Conservation (phyloP, 2,888 invertebrate genomes). For the Ophioninae sp. region DNA sequence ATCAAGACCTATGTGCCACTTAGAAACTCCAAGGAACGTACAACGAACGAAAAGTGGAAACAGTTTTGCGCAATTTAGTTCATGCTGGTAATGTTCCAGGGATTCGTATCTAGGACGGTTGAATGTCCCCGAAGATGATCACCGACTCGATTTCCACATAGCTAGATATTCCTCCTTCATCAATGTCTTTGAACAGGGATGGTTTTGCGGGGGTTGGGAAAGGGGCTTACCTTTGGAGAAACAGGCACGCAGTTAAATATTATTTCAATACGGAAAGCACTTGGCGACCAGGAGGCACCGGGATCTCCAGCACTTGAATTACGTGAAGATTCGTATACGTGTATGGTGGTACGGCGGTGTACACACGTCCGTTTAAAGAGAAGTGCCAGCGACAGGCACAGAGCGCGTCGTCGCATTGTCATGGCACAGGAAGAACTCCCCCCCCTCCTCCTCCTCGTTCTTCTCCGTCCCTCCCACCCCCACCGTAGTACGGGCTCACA, state of each 20-base stretch:
- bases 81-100: not conserved
- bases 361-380: slow-evolving; percentile 21
- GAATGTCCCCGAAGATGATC: not conserved
- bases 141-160: slow-evolving; percentile 4
- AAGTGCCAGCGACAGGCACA: slow-evolving; percentile 59
- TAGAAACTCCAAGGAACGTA: too few species aligned
- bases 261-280: slow-evolving; percentile 37
- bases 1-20: too few species aligned
- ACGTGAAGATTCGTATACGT: not conserved
- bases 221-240: too few species aligned
- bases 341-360: not conserved
- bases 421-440: slow-evolving; percentile 67
- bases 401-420: slow-evolving; percentile 63
- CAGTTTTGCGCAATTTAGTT: too few species aligned
- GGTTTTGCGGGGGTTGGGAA: too few species aligned
- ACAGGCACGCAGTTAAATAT: slow-evolving; percentile 5
- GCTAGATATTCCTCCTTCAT: not conserved
- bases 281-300: slow-evolving; percentile 49
- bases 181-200: not conserved
- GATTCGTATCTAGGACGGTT: not conserved
- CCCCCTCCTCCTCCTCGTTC: too few species aligned
- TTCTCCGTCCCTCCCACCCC: too few species aligned
- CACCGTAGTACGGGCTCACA: slow-evolving; percentile 71
- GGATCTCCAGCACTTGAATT: not conserved
- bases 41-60: too few species aligned